Evolutionary conservation across 1,140 invertebrate genomes (phyloP), one percentile per base, ranked within the genome.

Genomic region (Polypedilum vanderplanki): DNA sequence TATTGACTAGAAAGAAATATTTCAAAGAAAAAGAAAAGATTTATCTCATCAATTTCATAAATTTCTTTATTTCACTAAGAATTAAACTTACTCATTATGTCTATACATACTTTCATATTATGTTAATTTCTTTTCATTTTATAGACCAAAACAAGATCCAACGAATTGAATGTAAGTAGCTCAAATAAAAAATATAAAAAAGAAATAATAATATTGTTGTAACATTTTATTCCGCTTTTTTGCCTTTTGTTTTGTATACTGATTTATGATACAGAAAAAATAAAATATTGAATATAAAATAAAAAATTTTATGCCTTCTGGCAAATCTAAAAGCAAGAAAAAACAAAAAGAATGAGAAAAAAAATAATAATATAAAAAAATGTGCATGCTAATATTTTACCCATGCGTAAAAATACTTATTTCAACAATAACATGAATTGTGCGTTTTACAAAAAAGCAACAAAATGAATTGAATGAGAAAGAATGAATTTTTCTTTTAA

Each of bases 91-190:
- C 12, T 57, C 46, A 33, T 57, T 57, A 57, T 57, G 46, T 57
- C 4, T 57, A 12, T 57, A 57, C 46, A 57, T 57, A 57, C 46
- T 57, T 57, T 57, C 12, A 57, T 57, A 57, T 57, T 57, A 57
- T 70, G 20, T 70, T 70, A 20, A 70, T 20, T 70, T 70, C 65
- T 70, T 70, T 70, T 70, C 9, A 33, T 57, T 9, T 70, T 70
- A 9, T 70, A 70, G 65, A 70, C 65, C 20, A 70, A 70, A 70
- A 70, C 65, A 70, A 70, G 20, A 70, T 22, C 20, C 65, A 70
- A 70, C 65, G 65, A 70, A 70, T 70, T 70, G 17, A 70, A 70
- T 70, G 65, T 70, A 70, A 70, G 65, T 70, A 70, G 65, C 65
- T 70, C 65, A 70, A 57, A 57, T 4, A 46, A 46, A 12, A 57